Conservation (phyloP, 2,797 vertebrate genomes). For the Harpagifer antarcticus region DNA sequence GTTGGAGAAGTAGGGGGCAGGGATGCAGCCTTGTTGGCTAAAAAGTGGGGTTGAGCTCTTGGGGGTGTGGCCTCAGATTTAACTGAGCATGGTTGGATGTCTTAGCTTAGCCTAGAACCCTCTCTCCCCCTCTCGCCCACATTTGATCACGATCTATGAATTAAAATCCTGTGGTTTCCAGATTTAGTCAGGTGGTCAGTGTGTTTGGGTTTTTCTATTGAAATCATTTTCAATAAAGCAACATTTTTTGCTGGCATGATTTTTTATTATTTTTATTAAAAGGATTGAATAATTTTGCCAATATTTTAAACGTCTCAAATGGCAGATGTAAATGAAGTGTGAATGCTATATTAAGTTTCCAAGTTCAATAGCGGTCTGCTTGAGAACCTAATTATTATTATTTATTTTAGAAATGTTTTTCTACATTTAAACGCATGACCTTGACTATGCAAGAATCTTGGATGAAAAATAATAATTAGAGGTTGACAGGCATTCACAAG, state of each 20-base stretch:
- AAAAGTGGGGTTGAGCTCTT: conserved; percentile 77
- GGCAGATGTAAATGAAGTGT: too few species aligned
- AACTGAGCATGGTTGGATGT: conserved; percentile 73
- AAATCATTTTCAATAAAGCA: background rate
- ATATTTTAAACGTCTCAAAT: too few species aligned
- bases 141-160: conserved; percentile 62
- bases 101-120: conserved; percentile 59
- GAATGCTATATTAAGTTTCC: too few species aligned
- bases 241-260: background rate
- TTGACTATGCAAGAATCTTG: background rate
- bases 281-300: background rate
- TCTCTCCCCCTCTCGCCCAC: conserved; percentile 55
- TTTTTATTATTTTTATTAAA: background rate
- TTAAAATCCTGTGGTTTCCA: conserved; percentile 46
- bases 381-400: background rate
- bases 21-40: conserved; percentile 67
- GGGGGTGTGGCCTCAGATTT: conserved; percentile 69
- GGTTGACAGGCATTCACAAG: conserved; percentile 38
- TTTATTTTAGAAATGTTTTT: background rate
- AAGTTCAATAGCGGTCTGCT: background rate
- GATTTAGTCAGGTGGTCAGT: conserved; percentile 37
- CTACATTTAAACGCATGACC: background rate
- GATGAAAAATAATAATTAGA: conserved; percentile 36
- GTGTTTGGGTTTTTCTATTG: background rate
- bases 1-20: conserved; percentile 57